A percentile compares a stretch with the other conserved stretches of the same genome.
phyloP scores from a whole-genome alignment of 2,888 invertebrate genomes.

The Stratiomys singularior region DNA sequence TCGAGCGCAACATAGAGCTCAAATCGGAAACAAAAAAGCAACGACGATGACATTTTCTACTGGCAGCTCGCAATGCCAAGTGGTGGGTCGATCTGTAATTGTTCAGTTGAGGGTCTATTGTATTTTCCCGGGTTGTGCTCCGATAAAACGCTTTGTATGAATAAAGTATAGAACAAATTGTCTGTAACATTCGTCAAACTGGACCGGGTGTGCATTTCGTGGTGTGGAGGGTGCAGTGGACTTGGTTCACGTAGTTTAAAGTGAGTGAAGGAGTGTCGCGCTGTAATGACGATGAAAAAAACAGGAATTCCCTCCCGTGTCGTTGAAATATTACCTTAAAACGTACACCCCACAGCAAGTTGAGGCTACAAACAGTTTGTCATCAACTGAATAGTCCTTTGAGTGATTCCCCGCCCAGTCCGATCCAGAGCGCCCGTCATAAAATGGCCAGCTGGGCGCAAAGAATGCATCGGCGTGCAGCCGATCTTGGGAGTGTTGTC shows the following conservation, averaged over 20 bases:
- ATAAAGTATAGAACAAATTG: background rate
- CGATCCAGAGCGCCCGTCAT: background rate
- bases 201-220: background rate
- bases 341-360: background rate
- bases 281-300: background rate
- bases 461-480: slow-evolving; percentile 91
- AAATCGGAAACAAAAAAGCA: background rate
- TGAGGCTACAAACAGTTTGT: background rate
- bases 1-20: background rate
- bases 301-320: background rate
- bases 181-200: background rate
- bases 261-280: background rate
- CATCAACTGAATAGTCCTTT: background rate
- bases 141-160: background rate
- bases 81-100: slow-evolving; percentile 32
- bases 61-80: slow-evolving; percentile 38
- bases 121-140: background rate
- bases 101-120: background rate
- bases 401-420: slow-evolving; percentile 24
- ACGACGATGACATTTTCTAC: background rate
- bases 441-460: slow-evolving; percentile 91
- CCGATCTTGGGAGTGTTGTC: slow-evolving; percentile 89
- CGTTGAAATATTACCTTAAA: background rate
- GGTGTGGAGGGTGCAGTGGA: background rate
- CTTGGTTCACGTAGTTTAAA: background rate